Evolutionary conservation across 2,888 invertebrate genomes (phyloP).

Genomic region (Tetanocera ferruginea): DNA sequence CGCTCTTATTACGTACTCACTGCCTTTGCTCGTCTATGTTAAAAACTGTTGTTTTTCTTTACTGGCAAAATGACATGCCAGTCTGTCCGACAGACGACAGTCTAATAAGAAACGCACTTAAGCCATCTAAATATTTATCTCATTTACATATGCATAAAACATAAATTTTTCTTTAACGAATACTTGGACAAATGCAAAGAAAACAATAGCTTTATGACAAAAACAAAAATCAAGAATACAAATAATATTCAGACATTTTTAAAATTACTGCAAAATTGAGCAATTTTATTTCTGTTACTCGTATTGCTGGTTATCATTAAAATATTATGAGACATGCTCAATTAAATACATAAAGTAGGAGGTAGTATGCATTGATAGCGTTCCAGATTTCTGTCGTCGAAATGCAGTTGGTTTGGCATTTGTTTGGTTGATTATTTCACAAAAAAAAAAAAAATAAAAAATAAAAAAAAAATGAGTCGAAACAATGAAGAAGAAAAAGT

Average conservation of each 20-base stretch:
- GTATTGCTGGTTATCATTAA: too few species aligned
- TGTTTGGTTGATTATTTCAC: not conserved
- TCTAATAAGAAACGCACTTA: not conserved
- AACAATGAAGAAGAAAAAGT: not conserved
- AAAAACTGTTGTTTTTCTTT: not conserved
- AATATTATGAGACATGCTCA: slow-evolving; percentile 2
- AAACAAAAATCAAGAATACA: not conserved
- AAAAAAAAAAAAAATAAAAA: not conserved
- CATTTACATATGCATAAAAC: not conserved
- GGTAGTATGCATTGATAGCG: slow-evolving; percentile 5
- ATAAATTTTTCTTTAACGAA: not conserved
- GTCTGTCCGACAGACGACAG: not conserved
- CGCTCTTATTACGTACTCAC: slow-evolving; percentile 57
- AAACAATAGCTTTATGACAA: not conserved
- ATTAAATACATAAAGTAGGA: slow-evolving; percentile 4
- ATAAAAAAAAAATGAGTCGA: not conserved
- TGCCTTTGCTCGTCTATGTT: slow-evolving; percentile 50
- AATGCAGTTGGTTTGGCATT: not conserved
- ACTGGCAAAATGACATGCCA: not conserved
- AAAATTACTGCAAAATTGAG: not conserved
- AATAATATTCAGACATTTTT: not conserved
- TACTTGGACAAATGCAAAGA: not conserved
- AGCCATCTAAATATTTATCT: not conserved
- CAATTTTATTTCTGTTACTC: not conserved
- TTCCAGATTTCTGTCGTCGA: too few species aligned